These are phyloP conservation scores for Polydrusus pterygomalis DNA, from an alignment of 2,888 invertebrate genomes.

Conservation along the genomic window DNA sequence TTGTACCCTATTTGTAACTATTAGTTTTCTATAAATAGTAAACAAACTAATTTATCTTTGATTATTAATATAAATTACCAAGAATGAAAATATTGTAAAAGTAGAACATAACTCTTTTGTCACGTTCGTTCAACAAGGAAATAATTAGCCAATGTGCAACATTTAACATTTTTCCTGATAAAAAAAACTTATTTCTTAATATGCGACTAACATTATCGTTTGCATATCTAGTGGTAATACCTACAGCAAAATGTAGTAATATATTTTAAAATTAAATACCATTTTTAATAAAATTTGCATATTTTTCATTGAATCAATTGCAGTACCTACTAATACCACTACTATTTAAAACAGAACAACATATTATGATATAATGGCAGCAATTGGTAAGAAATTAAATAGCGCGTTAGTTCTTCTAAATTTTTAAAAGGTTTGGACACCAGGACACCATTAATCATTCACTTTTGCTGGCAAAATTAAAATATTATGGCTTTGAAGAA, in stretches of 20 bases:
- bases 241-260: constrained; percentile 7
- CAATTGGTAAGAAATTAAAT: no score
- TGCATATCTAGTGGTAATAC: constrained; percentile 7
- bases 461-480: no score
- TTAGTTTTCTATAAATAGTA: constrained; percentile 8
- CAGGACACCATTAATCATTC: no score
- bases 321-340: background rate
- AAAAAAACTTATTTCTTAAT: constrained; percentile 26
- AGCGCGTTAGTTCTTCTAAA: no score
- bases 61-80: constrained; percentile 24
- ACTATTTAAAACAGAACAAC: background rate
- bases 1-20: constrained; percentile 4
- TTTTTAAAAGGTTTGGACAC: no score
- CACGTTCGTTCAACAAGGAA: constrained; percentile 41
- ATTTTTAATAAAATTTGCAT: background rate
- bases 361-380: no score
- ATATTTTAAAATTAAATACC: background rate
- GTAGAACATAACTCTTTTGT: constrained; percentile 29
- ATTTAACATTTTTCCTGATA: constrained; percentile 26
- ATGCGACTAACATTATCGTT: background rate
- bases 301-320: background rate
- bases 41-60: constrained; percentile 12
- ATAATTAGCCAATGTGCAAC: constrained; percentile 16
- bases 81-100: constrained; percentile 26
- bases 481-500: no score